Evolutionary conservation across 2,113 vertebrate species (phyloP), one percentile per base, ranked within the genome.

Genomic region (Drymodes brunneopygia): DNA sequence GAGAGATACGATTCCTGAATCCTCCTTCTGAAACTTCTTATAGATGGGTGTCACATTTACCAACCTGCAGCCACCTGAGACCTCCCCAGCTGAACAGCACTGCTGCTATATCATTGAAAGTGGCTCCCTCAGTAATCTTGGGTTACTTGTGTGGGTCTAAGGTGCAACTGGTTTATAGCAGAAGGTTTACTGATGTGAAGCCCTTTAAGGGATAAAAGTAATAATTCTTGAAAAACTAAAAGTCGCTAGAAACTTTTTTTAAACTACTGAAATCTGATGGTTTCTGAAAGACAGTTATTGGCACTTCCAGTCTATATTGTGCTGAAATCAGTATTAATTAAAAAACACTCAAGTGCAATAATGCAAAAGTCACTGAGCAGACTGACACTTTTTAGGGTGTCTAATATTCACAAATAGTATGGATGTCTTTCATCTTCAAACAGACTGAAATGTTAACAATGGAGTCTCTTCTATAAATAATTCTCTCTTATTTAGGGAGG

Each of bases 401-500:
- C 62, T 93, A 81, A 60, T 56, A 82, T 69, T 88, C 79, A 74
- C 33, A 85, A 93, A 85, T 44, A 80, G 57, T 62, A 90, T 1
- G 6, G 31, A 36, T 64, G 81, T 92, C 81, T 95, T 87, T 92
- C 61, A 80, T 85, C 92, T 91, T 93, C 88, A 91, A 51, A 88
- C 48, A 93, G 51, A 79, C 31, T 65, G 64, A 93, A 86, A 67
- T 69, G 25, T 36, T 88, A 92, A 94, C 66, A 80, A 82, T 57
- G 53, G 74, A 90, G 25, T 42, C 58, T 90, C 66, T 80, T 57
- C 90, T 73, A 93, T 94, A 93, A 96, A 96, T 92, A 95, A 94
- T 96, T 94, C 81, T 82, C 60, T 95, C 44, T 96, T 80, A 90
- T 81, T 92, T 88, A 79, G 51, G 38, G 50, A 92, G 88, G 85